Evolutionary conservation across 2,113 vertebrate species (phyloP), one percentile per base, ranked within the genome.

Genomic region (Sylvietta virens): DNA sequence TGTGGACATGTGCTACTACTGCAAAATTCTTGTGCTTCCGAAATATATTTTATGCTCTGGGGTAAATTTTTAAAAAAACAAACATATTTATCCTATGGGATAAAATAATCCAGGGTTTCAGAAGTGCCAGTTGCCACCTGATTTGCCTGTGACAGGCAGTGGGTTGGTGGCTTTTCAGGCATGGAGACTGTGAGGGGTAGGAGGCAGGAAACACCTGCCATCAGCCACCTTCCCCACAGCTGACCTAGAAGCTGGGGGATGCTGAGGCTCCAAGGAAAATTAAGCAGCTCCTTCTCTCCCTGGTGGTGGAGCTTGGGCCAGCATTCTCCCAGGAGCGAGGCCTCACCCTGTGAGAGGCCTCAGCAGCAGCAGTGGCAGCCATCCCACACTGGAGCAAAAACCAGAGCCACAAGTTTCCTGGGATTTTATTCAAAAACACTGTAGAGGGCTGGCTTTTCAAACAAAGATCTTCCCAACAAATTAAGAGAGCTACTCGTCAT

Each of bases 261-360:
- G 1, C 33, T 17, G 62, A 61, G 33, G 16, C 19, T 61, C 21
- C 50, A 17, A 0, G 12, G 21, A 92, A 80, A 58, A 22, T 11
- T 5, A 28, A 64, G 21, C 0, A 3, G 15, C 19, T 90, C 27
- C 24, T 82, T 66, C 51, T 73, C 23, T 83, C 6, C 5, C 13
- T 0, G 0, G 14, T 17, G 31, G 27, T 51, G 40, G 31, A 77
- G 3, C 24, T 47, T 44, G 45, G 15, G 27, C 18, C 1, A 3
- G 16, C 21, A 30, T n/a, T 17, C 17, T 58, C 13, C 42, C 0
- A 0, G 13, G 20, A 47, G 6, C 0, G 0, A 16, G n/a, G 17
- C 18, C 27, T 70, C 1, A 0, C 8, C 11, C 20, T 33, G 2
- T 1, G 4, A 19, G 3, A 10, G 28, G 10, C 26, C 60, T 56